phyloP scores from a whole-genome alignment of 1,140 invertebrate genomes.

The Cyclina sinensis region DNA sequence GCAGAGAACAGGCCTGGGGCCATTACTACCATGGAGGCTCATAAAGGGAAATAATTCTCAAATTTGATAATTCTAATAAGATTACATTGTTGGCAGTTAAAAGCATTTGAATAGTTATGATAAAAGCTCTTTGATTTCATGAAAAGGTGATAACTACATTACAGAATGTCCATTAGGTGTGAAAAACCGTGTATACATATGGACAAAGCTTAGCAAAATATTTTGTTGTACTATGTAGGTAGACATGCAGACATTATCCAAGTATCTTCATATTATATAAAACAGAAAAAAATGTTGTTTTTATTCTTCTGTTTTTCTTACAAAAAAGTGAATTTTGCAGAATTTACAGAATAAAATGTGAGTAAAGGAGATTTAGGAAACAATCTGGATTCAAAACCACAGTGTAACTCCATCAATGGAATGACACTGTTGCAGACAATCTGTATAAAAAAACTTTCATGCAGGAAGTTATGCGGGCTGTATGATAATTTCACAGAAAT shows the following conservation, averaged over 20 bases:
- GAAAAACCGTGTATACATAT: conserved; percentile 15
- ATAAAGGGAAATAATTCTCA: conserved; percentile 45
- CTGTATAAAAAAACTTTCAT: too few relatives aligned
- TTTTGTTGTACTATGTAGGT: background rate
- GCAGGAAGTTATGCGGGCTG: too few relatives aligned
- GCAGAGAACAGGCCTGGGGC: conserved; percentile 57
- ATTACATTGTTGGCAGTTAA: conserved; percentile 37
- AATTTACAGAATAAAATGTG: too few relatives aligned
- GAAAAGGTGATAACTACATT: conserved; percentile 36
- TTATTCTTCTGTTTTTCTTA: too few relatives aligned
- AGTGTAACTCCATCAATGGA: too few relatives aligned
- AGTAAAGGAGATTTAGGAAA: too few relatives aligned
- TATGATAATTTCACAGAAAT: too few relatives aligned
- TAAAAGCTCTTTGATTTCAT: conserved; percentile 30
- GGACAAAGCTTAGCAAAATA: background rate
- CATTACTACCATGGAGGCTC: conserved; percentile 39
- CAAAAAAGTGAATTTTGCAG: too few relatives aligned
- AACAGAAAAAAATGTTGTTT: too few relatives aligned
- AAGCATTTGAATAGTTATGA: conserved; percentile 28
- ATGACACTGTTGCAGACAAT: too few relatives aligned
- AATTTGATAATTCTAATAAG: conserved; percentile 16
- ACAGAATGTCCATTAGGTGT: conserved; percentile 31
- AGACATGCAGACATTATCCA: background rate
- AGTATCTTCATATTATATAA: background rate
- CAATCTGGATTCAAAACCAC: too few relatives aligned